These are phyloP conservation scores for Tenthredo amoena DNA, from an alignment of 2,888 invertebrate species.

Conservation along the genomic window DNA sequence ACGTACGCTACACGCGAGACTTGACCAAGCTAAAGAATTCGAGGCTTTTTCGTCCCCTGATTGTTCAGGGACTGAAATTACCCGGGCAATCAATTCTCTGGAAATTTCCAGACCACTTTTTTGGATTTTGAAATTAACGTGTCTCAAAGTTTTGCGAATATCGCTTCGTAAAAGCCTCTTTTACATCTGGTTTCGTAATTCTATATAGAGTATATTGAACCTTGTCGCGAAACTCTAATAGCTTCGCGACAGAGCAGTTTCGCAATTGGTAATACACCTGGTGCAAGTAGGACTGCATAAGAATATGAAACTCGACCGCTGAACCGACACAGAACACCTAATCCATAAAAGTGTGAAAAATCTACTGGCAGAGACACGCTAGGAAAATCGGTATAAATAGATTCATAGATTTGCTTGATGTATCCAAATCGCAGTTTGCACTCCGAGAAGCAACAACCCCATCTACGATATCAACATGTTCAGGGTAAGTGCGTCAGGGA, in stretches of 20 bases:
- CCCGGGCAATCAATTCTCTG: background rate
- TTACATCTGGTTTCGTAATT: background rate
- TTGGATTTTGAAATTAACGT: background rate
- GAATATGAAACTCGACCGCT: constrained; percentile 47
- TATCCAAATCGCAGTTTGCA: constrained; percentile 62
- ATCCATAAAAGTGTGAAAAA: constrained; percentile 49
- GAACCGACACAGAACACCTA: constrained; percentile 59
- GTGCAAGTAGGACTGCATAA: background rate
- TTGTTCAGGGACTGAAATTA: background rate
- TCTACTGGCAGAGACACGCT: background rate
- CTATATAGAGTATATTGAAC: background rate
- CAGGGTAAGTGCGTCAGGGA: constrained; percentile 60
- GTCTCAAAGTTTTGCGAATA: too few species aligned
- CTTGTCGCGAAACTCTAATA: background rate
- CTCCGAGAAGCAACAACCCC: constrained; percentile 53
- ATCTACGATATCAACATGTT: constrained; percentile 60
- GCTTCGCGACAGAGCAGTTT: background rate
- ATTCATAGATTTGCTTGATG: constrained; percentile 55
- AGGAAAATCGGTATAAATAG: constrained; percentile 62
- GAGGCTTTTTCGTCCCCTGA: background rate
- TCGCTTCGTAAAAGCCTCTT: background rate
- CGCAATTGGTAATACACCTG: constrained; percentile 39
- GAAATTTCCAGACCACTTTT: background rate
- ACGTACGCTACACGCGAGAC: background rate
- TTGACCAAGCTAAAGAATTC: background rate